Evolutionary conservation across 2,797 vertebrate genomes (phyloP), one percentile per base, ranked within the genome.

Genomic region (Lagocephalus sceleratus): DNA sequence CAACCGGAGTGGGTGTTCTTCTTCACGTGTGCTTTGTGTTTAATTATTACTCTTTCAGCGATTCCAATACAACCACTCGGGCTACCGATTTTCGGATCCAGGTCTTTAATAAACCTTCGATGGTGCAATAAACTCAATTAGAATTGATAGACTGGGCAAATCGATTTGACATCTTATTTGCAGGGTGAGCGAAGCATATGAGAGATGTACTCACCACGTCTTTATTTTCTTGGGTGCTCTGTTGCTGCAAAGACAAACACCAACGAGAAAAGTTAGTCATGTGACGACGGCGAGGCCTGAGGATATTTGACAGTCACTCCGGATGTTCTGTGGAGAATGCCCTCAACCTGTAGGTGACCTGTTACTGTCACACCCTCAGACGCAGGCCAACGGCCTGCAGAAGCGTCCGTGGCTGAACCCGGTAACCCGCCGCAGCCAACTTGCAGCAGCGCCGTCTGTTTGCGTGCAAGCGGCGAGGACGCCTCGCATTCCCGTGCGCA

Each of bases 161-260:
- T 66, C 42, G 15, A 56, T 48, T 5, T 19, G 38, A 41, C 49
- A 44, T 53, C 47, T 48, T 42, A 14, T 39, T n/a, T 19, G 22
- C 22, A 23, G 26, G 22, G 5, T 20, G 12, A 6, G 42, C 26
- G 35, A 54, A 63, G 32, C 20, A 14, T 51, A 47, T 15, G 20
- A 58, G 32, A 44, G 20, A 23, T 44, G 45, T 51, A 88, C 88
- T 89, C 75, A 89, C 88, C 85, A 83, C 85, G 14, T 85, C 84
- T 76, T 85, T 87, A 60, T 39, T 81, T 60, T 81, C 86, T 73
- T 86, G 87, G 61, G 83, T 46, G 66, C 82, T 77, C 75, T 83
- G 83, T 45, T 86, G 84, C 88, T 89, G 81, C 51, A 75, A 71
- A 43, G 15, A 3, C 71, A 53, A 72, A 21, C 47, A 76, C 5